Evolutionary conservation across 1,140 invertebrate genomes (phyloP), one percentile per base, ranked within the genome.

Genomic region (Nilaparvata lugens): DNA sequence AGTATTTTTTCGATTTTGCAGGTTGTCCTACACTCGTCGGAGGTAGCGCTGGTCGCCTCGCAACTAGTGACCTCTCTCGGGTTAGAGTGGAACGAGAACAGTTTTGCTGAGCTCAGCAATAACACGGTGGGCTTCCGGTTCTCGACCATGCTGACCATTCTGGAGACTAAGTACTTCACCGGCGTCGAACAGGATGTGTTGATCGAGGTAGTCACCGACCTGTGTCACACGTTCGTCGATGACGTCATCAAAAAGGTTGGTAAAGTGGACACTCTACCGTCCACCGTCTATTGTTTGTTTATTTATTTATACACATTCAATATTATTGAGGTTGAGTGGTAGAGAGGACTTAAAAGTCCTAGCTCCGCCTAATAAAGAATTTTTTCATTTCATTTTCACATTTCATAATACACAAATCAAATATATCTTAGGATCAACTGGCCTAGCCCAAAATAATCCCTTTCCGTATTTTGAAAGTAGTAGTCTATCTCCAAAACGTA

Each of bases 231-330:
- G n/a, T 88, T 87, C 58, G 81, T 91, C 43, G 81, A 86, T 58
- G 87, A 90, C 75, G 85, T 89, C 38, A 81, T 91, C n/a, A 89
- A 89, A 74, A 89, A 89, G 78, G 85, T 85, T 72, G 67, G 52
- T 11, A n/a, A n/a, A n/a, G n/a, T n/a, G n/a, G n/a, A n/a, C n/a
- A n/a, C n/a, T n/a, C n/a, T n/a, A n/a, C n/a, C n/a, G n/a, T 59
- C 51, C 14, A 45, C 43, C 24, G 4, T 24, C 42, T 63, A 54
- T 48, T 63, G n/a, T n/a, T n/a, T n/a, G n/a, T n/a, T n/a, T n/a
- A n/a, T n/a, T n/a, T n/a, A n/a, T n/a, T n/a, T n/a, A n/a, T n/a
- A n/a, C n/a, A n/a, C n/a, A n/a, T n/a, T n/a, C n/a, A n/a, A n/a
- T n/a, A n/a, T n/a, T n/a, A n/a, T n/a, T n/a, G n/a, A n/a, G n/a